Evolutionary conservation across 2,888 invertebrate species (phyloP).

Genomic region (Phorcus lineatus): DNA sequence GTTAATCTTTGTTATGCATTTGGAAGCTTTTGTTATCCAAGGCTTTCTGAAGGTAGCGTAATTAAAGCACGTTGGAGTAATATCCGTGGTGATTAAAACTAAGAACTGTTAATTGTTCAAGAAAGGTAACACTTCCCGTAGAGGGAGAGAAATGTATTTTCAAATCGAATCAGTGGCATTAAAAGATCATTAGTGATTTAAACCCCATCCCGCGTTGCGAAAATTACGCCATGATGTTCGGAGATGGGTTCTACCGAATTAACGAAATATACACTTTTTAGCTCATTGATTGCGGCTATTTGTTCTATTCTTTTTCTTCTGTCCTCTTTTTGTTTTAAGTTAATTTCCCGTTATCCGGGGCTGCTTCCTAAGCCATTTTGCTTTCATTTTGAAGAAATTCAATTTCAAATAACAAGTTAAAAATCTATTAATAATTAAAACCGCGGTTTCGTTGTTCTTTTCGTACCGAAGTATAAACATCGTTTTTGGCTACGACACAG

Average conservation of each 20-base stretch:
- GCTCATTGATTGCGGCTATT: not conserved
- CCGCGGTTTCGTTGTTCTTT: not conserved
- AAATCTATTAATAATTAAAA: not conserved
- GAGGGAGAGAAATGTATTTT: not conserved
- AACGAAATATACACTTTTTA: constrained; percentile 2
- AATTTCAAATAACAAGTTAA: too few relatives aligned
- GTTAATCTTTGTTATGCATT: too few relatives aligned
- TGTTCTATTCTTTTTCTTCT: not conserved
- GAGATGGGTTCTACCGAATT: too few relatives aligned
- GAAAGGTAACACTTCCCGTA: not conserved
- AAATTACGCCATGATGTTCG: too few relatives aligned
- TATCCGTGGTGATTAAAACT: too few relatives aligned
- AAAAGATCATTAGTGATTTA: constrained; percentile 13
- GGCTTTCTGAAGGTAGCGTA: too few relatives aligned
- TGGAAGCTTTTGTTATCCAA: too few relatives aligned
- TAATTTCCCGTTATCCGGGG: not conserved
- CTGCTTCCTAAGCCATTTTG: too few relatives aligned
- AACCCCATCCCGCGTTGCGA: too few relatives aligned
- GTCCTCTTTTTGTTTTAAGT: not conserved
- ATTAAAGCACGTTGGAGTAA: too few relatives aligned
- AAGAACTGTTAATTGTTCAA: not conserved
- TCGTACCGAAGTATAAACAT: not conserved
- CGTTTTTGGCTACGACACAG: not conserved
- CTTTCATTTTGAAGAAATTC: too few relatives aligned
- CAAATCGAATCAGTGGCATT: not conserved